Evolutionary conservation across 2,797 vertebrate species (phyloP).

Genomic region (Botia almorhae): DNA sequence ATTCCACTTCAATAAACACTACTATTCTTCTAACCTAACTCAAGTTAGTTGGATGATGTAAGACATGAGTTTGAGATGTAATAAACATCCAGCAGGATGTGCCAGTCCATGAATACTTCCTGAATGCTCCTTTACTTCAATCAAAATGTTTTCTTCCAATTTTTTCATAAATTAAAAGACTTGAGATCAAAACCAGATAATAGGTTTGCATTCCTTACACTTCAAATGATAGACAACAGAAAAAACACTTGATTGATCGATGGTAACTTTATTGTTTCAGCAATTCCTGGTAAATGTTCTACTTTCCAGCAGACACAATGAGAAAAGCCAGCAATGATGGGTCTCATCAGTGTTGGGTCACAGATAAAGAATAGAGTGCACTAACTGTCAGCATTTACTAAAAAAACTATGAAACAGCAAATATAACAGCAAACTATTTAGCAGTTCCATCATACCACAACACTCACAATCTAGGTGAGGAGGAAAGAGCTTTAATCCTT

Average conservation of each 20-base stretch:
- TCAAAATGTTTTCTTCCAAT: not conserved
- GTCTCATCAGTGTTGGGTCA: not conserved
- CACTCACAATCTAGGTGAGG: not conserved
- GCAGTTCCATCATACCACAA: not conserved
- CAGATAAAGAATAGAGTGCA: not conserved
- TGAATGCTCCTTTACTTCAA: conserved; percentile 1
- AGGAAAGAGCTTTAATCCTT: not conserved
- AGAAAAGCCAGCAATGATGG: conserved; percentile 14
- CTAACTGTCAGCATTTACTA: conserved; percentile 16
- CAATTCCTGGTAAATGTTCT: not conserved
- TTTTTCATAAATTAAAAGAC: not conserved
- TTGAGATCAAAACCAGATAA: not conserved
- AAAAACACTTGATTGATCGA: conserved; percentile 3
- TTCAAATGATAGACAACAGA: not conserved
- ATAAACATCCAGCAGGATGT: conserved; percentile 15
- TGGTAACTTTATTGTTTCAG: not conserved
- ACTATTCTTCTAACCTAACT: not conserved
- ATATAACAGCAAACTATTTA: conserved; percentile 29
- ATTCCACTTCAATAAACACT: conserved; percentile 2
- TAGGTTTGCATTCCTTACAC: not conserved
- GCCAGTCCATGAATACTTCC: not conserved
- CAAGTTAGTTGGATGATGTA: conserved; percentile 7
- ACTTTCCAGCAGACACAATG: conserved; percentile 8
- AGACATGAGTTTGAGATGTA: not conserved
- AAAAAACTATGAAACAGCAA: not conserved